These are phyloP conservation scores for Phrynocephalus versicolor DNA, from an alignment of 2,113 vertebrate genomes.

Conservation along the genomic window DNA sequence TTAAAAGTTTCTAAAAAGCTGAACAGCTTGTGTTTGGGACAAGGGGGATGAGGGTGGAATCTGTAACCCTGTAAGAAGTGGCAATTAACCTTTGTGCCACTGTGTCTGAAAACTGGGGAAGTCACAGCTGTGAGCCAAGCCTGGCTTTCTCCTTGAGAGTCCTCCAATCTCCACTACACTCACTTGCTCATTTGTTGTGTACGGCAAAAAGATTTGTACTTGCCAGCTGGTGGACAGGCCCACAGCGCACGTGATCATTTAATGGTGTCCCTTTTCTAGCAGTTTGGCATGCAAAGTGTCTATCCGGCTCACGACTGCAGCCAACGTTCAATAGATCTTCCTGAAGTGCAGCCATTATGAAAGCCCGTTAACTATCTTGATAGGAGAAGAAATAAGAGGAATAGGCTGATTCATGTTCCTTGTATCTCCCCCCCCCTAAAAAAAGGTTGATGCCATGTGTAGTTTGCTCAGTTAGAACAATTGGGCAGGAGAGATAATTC, in stretches of 20 bases:
- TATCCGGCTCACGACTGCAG: not conserved
- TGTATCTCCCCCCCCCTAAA: not conserved
- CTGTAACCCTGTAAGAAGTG: constrained; percentile 17
- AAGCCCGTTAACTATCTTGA: not conserved
- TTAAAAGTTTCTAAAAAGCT: constrained; percentile 1
- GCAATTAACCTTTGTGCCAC: constrained; percentile 31
- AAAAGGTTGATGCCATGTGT: not conserved
- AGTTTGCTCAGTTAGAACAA: not conserved
- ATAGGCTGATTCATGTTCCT: not conserved
- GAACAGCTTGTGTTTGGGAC: not conserved
- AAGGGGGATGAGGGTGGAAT: no score
- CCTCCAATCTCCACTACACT: not conserved
- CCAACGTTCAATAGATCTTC: not conserved
- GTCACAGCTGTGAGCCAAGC: constrained; percentile 25
- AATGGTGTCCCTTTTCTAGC: not conserved
- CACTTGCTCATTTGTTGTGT: not conserved
- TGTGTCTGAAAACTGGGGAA: constrained; percentile 10
- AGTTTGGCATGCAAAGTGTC: not conserved
- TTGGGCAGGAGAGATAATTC: not conserved
- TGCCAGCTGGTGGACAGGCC: not conserved
- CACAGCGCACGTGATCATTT: not conserved
- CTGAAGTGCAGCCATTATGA: not conserved
- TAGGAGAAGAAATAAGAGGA: no score
- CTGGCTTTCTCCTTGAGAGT: not conserved
- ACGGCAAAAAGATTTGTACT: not conserved